Evolutionary conservation across 2,113 vertebrate genomes (phyloP).

Genomic region (Anser brachyrhynchus): DNA sequence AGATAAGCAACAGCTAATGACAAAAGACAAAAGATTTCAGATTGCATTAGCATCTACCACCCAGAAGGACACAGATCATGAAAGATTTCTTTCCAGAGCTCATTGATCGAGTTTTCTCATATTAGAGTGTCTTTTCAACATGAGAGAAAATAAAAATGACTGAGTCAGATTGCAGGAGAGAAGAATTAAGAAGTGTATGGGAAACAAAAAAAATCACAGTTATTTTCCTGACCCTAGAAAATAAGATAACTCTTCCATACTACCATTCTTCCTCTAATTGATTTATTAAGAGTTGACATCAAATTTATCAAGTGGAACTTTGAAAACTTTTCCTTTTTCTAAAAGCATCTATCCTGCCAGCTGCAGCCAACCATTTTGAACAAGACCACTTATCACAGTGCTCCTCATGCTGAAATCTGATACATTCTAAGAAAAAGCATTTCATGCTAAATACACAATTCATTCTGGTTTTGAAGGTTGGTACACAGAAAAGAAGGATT

Average conservation of each 20-base stretch:
- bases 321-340: background rate
- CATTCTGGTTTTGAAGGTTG: background rate
- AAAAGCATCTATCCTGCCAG: background rate
- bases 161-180: background rate
- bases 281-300: background rate
- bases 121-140: slow-evolving; percentile 5
- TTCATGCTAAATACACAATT: background rate
- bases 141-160: background rate
- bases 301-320: background rate
- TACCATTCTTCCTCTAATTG: background rate
- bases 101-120: slow-evolving; percentile 21
- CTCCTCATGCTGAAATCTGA: background rate
- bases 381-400: background rate
- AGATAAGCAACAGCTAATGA: background rate
- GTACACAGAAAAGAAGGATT: background rate
- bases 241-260: background rate
- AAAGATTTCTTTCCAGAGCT: slow-evolving; percentile 1
- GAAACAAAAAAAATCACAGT: background rate
- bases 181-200: background rate
- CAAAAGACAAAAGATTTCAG: slow-evolving; percentile 40
- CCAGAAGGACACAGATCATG: background rate
- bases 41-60: slow-evolving; percentile 30
- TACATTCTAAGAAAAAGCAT: background rate
- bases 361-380: background rate
- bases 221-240: slow-evolving; percentile 7